phyloP scores from a whole-genome alignment of 2,797 vertebrate genomes.

The Benthosema pterotum region DNA sequence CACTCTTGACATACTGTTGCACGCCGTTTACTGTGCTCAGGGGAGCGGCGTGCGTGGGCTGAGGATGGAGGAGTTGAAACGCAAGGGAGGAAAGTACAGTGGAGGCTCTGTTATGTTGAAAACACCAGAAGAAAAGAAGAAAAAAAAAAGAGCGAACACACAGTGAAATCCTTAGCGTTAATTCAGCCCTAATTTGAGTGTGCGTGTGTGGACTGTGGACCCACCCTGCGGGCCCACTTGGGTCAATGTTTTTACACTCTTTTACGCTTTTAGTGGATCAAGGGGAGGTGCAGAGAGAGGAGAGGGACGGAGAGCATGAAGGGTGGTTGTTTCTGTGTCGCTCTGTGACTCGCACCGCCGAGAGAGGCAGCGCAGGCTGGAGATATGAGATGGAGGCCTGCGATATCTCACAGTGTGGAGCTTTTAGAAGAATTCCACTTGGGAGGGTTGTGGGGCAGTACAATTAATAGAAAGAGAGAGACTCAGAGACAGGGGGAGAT shows the following conservation, averaged over 20 bases:
- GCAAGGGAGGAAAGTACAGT: neutral
- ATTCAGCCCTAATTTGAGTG: too few relatives aligned
- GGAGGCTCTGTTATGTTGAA: slow-evolving; percentile 21
- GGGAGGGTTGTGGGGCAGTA: slow-evolving; percentile 34
- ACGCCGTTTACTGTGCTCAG: neutral
- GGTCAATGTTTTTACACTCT: too few relatives aligned
- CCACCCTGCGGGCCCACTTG: too few relatives aligned
- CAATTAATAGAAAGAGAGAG: neutral
- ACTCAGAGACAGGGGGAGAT: slow-evolving; percentile 4
- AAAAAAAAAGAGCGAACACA: too few relatives aligned
- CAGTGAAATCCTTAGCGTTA: too few relatives aligned
- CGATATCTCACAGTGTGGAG: slow-evolving; percentile 28
- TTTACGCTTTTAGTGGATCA: neutral
- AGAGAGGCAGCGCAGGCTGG: slow-evolving; percentile 25
- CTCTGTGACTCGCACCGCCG: slow-evolving; percentile 3
- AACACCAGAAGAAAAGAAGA: neutral
- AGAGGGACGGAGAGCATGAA: neutral
- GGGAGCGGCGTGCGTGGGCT: slow-evolving; percentile 1
- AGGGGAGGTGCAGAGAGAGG: slow-evolving; percentile 28
- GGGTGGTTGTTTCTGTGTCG: slow-evolving; percentile 11
- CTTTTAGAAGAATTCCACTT: slow-evolving; percentile 42
- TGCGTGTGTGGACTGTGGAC: too few relatives aligned
- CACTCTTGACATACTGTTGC: neutral
- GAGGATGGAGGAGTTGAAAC: slow-evolving; percentile 11
- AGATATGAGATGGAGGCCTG: slow-evolving; percentile 45